These are phyloP conservation scores for Carduelis carduelis DNA, from an alignment of 2,797 vertebrate genomes.

Conservation along the genomic window DNA sequence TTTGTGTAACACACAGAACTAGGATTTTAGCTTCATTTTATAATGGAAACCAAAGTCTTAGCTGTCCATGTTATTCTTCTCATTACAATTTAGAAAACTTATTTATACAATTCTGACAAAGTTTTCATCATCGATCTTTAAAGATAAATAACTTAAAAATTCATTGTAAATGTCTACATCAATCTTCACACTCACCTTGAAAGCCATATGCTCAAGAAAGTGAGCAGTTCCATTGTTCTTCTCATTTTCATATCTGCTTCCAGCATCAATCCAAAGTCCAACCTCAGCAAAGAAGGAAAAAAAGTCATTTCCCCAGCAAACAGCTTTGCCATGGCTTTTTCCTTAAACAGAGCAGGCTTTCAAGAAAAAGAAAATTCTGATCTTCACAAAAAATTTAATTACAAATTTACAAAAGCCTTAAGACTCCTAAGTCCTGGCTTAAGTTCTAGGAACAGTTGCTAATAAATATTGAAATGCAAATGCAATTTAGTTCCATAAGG, in stretches of 20 bases:
- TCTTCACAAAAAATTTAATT: background rate
- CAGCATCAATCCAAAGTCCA: constrained; percentile 97
- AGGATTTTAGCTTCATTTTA: background rate
- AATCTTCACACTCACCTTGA: constrained; percentile 82
- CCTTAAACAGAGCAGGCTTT: background rate
- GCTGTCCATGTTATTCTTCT: background rate
- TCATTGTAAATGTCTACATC: background rate
- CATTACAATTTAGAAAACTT: background rate
- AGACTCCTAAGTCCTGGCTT: background rate
- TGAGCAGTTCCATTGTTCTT: constrained; percentile 98
- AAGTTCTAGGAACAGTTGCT: background rate
- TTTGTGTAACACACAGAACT: background rate
- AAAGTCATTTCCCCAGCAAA: background rate
- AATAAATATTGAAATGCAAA: background rate
- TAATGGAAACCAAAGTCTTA: background rate
- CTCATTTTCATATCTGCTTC: constrained; percentile 95
- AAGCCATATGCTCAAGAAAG: constrained; percentile 98
- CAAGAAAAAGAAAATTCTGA: background rate
- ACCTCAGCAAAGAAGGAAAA: constrained; percentile 76
- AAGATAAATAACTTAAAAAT: background rate
- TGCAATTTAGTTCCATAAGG: background rate
- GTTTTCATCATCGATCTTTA: background rate
- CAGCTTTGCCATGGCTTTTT: background rate
- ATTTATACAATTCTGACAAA: background rate
- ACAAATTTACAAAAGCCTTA: background rate